Evolutionary conservation across 2,888 invertebrate genomes (phyloP), one percentile per base, ranked within the genome.

Genomic region (Epirrhoe alternata): DNA sequence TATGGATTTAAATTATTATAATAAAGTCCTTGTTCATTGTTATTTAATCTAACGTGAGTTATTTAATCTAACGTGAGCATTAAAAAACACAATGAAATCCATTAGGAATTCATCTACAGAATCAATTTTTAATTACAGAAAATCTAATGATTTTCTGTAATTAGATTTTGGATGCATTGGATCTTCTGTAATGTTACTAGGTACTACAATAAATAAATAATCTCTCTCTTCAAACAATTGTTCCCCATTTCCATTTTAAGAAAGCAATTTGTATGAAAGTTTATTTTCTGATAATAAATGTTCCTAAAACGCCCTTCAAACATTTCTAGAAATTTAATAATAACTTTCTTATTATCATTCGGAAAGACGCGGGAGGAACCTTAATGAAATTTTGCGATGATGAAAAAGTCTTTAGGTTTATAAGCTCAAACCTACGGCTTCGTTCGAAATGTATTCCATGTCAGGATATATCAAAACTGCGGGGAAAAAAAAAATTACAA

Each of bases 301-400:
- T 51, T 51, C 17, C 50, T 6, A 16, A 17, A 31, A 42, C 53
- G 17, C n/a, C 30, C 33, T 53, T 45, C 53, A 52, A 60, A 60
- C 42, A 52, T 31, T 45, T 52, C 60, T 52, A 42, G 12, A 52
- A 60, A 60, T 60, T 42, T 60, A 60, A 60, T 66, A 61, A 54
- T 52, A 54, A 56, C 63, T 63, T 62, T 58, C 49, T 10, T 42
- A 55, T 55, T 63, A 57, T 47, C 52, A 52, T 62, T 57, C 47
- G 56, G 30, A 62, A 62, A 57, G 30, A 52, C 52, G 53, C 50
- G 16, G 7, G 31, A 50, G 56, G 55, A 7, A 6, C 62, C 56
- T 5, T 51, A 62, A 63, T 57, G 57, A 63, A 63, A 57, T 63
- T 63, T 58, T 17, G 52, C 45, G 24, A 17, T 17, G 50, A 62